phyloP scores from a whole-genome alignment of 2,797 vertebrate species.

The Dermochelys coriacea region DNA sequence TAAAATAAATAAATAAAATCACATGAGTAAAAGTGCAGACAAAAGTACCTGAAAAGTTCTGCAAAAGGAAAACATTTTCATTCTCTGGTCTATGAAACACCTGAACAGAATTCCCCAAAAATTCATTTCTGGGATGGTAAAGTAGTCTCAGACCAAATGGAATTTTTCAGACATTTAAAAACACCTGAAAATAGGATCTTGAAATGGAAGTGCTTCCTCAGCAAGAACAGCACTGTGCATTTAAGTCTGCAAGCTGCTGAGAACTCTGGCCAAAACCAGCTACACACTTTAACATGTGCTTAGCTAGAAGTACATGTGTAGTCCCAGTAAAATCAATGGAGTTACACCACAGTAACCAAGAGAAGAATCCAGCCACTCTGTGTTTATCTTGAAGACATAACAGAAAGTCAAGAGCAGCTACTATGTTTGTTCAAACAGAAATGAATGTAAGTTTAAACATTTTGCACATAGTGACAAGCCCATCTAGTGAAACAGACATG shows the following conservation, averaged over 20 bases:
- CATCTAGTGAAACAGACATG: background rate
- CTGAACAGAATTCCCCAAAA: background rate
- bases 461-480: background rate
- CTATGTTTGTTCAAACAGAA: background rate
- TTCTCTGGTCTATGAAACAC: background rate
- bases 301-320: background rate
- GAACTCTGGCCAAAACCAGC: background rate
- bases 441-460: background rate
- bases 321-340: background rate
- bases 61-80: background rate
- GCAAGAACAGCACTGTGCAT: background rate
- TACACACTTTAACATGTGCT: background rate
- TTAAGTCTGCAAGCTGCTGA: background rate
- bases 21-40: background rate
- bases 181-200: slow-evolving; percentile 4
- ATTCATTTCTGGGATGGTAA: background rate
- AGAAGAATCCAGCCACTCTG: background rate
- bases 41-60: background rate
- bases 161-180: background rate
- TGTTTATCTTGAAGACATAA: background rate
- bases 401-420: background rate
- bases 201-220: slow-evolving; percentile 1
- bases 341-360: background rate
- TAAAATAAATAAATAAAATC: background rate
- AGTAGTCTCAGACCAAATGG: background rate